phyloP scores from a whole-genome alignment of 53 echinoderm and acorn worm genomes.

The Temnopleurus reevesii region DNA sequence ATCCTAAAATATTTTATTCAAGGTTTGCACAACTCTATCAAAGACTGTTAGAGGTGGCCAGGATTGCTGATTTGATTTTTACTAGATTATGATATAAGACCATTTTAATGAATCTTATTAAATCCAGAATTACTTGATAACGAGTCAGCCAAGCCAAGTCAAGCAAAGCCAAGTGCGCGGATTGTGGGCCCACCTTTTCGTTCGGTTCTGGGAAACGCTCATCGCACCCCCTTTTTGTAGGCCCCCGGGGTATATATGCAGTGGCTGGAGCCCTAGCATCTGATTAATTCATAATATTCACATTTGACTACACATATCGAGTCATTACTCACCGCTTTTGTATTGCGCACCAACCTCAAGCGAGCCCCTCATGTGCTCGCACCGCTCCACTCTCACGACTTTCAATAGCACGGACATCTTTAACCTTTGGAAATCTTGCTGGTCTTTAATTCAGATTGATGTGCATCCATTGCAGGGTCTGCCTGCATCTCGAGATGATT shows the following conservation, averaged over 20 bases:
- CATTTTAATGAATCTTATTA: too few species aligned
- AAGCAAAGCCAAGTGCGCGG: neutral
- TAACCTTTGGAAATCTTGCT: constrained; percentile 35
- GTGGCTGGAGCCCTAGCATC: constrained; percentile 43
- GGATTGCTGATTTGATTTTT: too few species aligned
- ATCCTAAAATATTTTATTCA: too few species aligned
- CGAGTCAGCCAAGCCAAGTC: too few species aligned
- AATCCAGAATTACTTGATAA: too few species aligned
- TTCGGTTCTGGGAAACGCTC: constrained; percentile 3
- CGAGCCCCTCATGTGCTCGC: constrained; percentile 39
- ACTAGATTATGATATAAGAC: too few species aligned
- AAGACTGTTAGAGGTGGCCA: too few species aligned
- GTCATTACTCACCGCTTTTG: constrained; percentile 56
- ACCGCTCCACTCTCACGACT: neutral
- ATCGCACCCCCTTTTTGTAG: constrained; percentile 20
- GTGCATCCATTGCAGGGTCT: constrained; percentile 4
- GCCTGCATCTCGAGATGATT: neutral
- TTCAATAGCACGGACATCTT: constrained; percentile 39
- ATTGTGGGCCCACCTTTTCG: constrained; percentile 8
- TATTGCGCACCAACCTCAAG: neutral
- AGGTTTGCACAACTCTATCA: too few species aligned
- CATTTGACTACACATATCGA: constrained; percentile 54
- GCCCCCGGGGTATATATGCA: constrained; percentile 44
- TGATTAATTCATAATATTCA: constrained; percentile 63
- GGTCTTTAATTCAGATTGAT: constrained; percentile 40